Conservation (phyloP, 1,140 invertebrate species). For the Zophobas atratus region DNA sequence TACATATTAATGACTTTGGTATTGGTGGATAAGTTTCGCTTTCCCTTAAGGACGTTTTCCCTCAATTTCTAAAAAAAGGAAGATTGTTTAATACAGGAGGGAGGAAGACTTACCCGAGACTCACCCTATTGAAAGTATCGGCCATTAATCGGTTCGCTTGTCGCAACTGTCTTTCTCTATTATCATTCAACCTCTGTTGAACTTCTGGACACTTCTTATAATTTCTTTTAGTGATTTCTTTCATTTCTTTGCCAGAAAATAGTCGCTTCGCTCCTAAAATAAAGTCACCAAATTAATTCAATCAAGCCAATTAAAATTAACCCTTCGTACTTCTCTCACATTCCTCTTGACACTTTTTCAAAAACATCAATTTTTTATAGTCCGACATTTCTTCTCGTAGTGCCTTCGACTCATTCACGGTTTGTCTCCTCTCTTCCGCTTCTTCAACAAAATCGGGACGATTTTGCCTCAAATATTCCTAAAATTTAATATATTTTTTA, state of each 20-base stretch:
- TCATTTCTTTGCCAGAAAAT: constrained; percentile 64
- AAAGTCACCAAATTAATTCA: neutral
- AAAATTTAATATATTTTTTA: too few relatives aligned
- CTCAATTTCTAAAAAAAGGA: constrained; percentile 59
- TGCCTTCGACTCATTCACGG: constrained; percentile 58
- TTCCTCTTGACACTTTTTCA: constrained; percentile 50
- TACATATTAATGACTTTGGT: constrained; percentile 59
- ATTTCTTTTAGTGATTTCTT: constrained; percentile 62
- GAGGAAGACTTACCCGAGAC: neutral
- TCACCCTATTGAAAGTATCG: constrained; percentile 64
- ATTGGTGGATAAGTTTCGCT: constrained; percentile 60
- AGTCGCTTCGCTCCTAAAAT: constrained; percentile 57
- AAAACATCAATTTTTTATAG: constrained; percentile 58
- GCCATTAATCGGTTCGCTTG: constrained; percentile 61
- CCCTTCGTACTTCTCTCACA: constrained; percentile 50
- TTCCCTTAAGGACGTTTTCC: constrained; percentile 60
- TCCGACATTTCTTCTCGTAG: constrained; percentile 61
- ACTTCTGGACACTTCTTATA: constrained; percentile 65
- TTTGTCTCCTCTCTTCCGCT: constrained; percentile 62
- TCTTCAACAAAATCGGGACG: constrained; percentile 62
- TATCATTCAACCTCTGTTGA: constrained; percentile 56
- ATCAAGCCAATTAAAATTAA: neutral
- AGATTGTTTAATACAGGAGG: neutral
- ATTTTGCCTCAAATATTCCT: constrained; percentile 64
- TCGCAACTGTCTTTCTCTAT: constrained; percentile 57